Percentiles rank a stretch among this genome's conserved stretches.
phyloP scores from a whole-genome alignment of 2,797 vertebrate genomes.

The Fistularia tabacaria region DNA sequence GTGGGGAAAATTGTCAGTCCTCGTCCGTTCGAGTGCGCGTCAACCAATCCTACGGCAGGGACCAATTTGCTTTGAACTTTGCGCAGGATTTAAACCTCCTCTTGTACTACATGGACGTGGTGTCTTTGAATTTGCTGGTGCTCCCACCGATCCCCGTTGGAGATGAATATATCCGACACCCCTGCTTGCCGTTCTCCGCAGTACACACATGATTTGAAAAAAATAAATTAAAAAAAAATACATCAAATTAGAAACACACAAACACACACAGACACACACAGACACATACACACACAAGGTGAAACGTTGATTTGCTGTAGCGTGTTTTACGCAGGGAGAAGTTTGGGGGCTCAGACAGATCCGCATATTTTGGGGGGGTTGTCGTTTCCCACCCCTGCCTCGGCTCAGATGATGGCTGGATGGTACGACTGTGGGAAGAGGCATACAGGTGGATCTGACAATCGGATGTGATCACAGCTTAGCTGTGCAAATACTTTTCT shows the following conservation, averaged over 20 bases:
- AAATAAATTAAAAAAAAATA: constrained; percentile 48
- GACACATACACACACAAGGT: no score
- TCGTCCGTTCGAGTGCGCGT: constrained; percentile 52
- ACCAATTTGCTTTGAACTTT: constrained; percentile 68
- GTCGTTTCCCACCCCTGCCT: no score
- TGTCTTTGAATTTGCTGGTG: constrained; percentile 11
- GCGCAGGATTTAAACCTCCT: constrained; percentile 57
- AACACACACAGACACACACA: no score
- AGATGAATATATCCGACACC: constrained; percentile 10
- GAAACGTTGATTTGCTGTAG: constrained; percentile 57
- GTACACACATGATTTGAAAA: constrained; percentile 50
- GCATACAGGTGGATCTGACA: constrained; percentile 60
- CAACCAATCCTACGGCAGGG: constrained; percentile 41
- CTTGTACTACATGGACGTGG: constrained; percentile 30
- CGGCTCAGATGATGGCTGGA: no score
- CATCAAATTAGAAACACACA: no score
- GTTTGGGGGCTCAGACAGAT: constrained; percentile 45
- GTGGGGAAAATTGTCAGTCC: constrained; percentile 55
- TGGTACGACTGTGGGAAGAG: not conserved
- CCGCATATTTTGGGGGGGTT: no score
- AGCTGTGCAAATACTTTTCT: not conserved
- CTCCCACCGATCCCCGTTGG: constrained; percentile 10
- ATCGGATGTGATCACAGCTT: constrained; percentile 21
- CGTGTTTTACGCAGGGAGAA: constrained; percentile 63
- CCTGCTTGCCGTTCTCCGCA: constrained; percentile 35